Percentiles rank a stretch among this genome's conserved stretches.
phyloP scores from a whole-genome alignment of 53 echinoderm and acorn worm genomes.

The Holothuria scabra region DNA sequence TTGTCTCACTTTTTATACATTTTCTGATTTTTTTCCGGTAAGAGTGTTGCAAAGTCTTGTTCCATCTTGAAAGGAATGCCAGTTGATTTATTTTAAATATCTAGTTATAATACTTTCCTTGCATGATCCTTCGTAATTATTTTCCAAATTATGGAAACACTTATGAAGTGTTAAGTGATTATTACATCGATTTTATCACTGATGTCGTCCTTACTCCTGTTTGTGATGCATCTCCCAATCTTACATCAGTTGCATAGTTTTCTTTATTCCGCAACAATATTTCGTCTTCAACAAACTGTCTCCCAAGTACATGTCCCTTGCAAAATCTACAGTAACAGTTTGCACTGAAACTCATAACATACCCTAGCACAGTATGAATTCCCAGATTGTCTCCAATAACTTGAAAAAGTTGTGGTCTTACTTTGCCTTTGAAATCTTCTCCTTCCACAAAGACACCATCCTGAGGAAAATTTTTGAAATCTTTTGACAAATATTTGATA shows the following conservation, averaged over 20 bases:
- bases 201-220: constrained; percentile 25
- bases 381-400: constrained; percentile 33
- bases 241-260: constrained; percentile 1
- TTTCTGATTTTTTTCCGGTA: constrained; percentile 10
- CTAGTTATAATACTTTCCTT: neutral
- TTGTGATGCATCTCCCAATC: neutral
- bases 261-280: neutral
- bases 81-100: neutral
- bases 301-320: constrained; percentile 20
- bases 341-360: neutral
- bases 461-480: neutral
- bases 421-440: constrained; percentile 23
- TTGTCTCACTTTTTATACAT: constrained; percentile 18
- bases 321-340: constrained; percentile 41
- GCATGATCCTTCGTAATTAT: too few relatives aligned
- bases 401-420: neutral
- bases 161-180: too few relatives aligned
- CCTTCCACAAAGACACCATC: constrained; percentile 19
- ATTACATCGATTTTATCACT: too few relatives aligned
- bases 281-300: constrained; percentile 18
- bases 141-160: too few relatives aligned
- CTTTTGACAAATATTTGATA: constrained; percentile 3
- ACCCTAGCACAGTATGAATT: constrained; percentile 37
- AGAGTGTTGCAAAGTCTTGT: constrained; percentile 39
- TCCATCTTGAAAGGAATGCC: constrained; percentile 9